Evolutionary conservation across 2,113 vertebrate genomes (phyloP), one percentile per base, ranked within the genome.

Genomic region (Lophochroa leadbeateri): DNA sequence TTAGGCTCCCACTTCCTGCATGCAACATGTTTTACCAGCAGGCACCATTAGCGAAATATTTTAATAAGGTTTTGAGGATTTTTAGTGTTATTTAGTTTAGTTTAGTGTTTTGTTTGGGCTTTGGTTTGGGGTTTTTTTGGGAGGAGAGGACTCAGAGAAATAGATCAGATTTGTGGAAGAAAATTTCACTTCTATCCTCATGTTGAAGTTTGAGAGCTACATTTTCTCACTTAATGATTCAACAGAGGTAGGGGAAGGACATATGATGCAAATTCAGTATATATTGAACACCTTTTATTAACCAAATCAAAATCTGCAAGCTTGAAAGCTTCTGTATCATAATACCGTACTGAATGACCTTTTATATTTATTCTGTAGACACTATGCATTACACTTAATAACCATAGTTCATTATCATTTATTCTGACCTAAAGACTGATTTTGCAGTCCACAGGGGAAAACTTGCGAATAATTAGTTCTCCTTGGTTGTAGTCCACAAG

Each of bases 401-500:
- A 95, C 94, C 81, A 74, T 75, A 94, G 72, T 96, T 98, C 95
- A 97, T 97, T 97, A 97, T 86, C 87, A 67, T 97, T 98, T 98
- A 82, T 97, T 98, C 97, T 97, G 94, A 98, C 97, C 97, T 97
- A 91, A 98, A 97, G 96, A 96, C 93, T 95, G 96, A 97, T 97
- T 97, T 96, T 92, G 69, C 55, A 97, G 77, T 82, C 91, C 95
- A 43, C 81, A 84, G 81, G 81, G 95, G 83, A 97, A 97, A 98
- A 97, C 74, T 92, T 96, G 82, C 86, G 96, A 53, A 91, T 98
- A 98, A 98, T 98, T 98, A 98, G 91, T 94, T 97, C 95, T 97
- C 94, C 85, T 96, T 95, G 85, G 94, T 96, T 96, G 41, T 92
- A 96, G 80, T 94, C 95, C 97, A 98, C 92, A 57, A 95, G 86